These are phyloP conservation scores for Eurypyga helias DNA, from an alignment of 2,113 vertebrate species.

Conservation along the genomic window DNA sequence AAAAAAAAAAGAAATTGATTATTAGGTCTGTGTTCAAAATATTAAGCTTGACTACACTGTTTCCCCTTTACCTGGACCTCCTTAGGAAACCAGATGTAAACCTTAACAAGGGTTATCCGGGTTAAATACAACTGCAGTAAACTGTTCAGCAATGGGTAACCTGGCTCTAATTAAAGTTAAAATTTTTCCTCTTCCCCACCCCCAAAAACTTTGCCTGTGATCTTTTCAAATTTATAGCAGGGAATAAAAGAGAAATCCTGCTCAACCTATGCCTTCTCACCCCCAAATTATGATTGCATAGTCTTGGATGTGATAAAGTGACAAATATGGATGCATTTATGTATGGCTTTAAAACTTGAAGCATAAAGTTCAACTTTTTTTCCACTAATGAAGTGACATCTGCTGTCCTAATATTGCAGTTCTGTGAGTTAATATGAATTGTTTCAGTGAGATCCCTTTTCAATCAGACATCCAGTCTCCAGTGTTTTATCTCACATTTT, in stretches of 20 bases:
- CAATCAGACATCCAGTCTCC: not conserved
- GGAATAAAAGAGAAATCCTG: not conserved
- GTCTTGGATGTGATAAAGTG: not conserved
- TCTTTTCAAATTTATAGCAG: constrained; percentile 48
- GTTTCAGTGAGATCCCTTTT: not conserved
- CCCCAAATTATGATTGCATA: not conserved
- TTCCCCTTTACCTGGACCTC: not conserved
- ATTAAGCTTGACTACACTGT: not conserved
- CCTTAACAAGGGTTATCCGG: constrained; percentile 48
- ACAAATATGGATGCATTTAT: not conserved
- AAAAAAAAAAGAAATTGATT: not conserved
- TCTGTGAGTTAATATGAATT: not conserved
- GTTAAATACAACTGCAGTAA: constrained; percentile 54
- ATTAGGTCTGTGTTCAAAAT: not conserved
- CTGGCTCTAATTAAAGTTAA: constrained; percentile 61
- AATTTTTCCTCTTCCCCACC: constrained; percentile 10
- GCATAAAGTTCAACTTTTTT: not conserved
- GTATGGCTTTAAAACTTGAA: not conserved
- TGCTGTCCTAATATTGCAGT: not conserved
- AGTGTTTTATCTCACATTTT: not conserved
- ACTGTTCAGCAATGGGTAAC: constrained; percentile 13
- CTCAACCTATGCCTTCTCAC: not conserved
- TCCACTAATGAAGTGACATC: not conserved
- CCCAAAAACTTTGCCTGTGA: constrained; percentile 16
- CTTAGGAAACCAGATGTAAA: constrained; percentile 52